Percentiles rank a stretch among this genome's conserved stretches.
phyloP scores from a whole-genome alignment of 2,113 vertebrate genomes.

The Pseudorhombus dupliciocellatus region DNA sequence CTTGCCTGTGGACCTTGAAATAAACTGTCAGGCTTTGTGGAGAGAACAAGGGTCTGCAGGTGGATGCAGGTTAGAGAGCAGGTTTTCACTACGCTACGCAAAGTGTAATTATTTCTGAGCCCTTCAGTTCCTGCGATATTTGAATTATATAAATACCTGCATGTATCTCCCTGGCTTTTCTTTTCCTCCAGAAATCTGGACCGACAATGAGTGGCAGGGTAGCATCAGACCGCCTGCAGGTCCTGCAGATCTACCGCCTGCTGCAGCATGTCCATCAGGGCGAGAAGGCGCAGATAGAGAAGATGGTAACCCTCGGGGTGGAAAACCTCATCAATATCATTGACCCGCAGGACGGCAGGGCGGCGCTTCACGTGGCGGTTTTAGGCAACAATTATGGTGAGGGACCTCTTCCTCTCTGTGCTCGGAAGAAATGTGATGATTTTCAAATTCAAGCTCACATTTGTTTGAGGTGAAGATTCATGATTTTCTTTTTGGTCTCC shows the following conservation, averaged over 20 bases:
- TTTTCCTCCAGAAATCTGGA: not conserved
- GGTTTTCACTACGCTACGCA: too few species aligned
- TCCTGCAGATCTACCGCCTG: conserved; percentile 90
- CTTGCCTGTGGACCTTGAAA: conserved; percentile 23
- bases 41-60: too few species aligned
- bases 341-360: conserved; percentile 84
- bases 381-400: conserved; percentile 81
- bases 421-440: not conserved
- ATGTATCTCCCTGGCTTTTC: not conserved
- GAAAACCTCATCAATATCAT: conserved; percentile 88
- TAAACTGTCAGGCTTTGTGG: not conserved
- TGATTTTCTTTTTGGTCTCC: not conserved
- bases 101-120: not conserved
- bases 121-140: too few species aligned
- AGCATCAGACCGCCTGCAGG: conserved; percentile 81
- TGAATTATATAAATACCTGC: too few species aligned
- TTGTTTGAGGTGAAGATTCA: not conserved
- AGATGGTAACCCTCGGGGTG: conserved; percentile 83
- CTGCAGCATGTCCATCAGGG: conserved; percentile 85
- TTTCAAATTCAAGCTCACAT: not conserved
- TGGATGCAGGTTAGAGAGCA: too few species aligned
- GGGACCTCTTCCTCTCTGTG: not conserved
- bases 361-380: conserved; percentile 86
- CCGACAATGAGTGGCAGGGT: conserved; percentile 53
- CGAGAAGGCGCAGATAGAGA: conserved; percentile 85